Conservation (phyloP, 1,140 invertebrate species). For the Sarcophaga peregrina region DNA sequence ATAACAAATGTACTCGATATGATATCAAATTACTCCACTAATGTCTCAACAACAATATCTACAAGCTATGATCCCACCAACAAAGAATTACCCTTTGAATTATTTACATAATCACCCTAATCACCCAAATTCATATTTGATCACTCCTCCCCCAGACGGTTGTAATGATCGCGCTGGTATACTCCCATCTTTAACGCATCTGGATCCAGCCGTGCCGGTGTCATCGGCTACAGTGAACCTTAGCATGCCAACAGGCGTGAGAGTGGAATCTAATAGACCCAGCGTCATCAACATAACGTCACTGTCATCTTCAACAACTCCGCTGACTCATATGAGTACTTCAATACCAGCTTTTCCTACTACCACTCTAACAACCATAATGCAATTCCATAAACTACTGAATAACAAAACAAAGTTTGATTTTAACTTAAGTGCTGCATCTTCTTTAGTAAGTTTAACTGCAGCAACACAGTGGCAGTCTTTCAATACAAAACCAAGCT, state of each 20-base stretch:
- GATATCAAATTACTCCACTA: constrained; percentile 39
- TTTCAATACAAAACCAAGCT: constrained; percentile 45
- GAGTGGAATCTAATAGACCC: constrained; percentile 2
- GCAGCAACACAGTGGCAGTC: too few relatives aligned
- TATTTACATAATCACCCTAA: constrained; percentile 53
- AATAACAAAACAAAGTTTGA: constrained; percentile 62
- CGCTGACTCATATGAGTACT: constrained; percentile 33
- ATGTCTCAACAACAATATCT: constrained; percentile 47
- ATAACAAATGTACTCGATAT: background rate
- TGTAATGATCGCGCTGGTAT: background rate
- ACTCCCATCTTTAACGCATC: constrained; percentile 6
- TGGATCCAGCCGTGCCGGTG: constrained; percentile 35
- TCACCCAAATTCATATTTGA: constrained; percentile 52
- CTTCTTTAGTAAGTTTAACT: constrained; percentile 28
- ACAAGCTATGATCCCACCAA: constrained; percentile 49
- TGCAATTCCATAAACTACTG: constrained; percentile 57
- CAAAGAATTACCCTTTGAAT: constrained; percentile 52
- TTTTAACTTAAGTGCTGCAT: constrained; percentile 65
- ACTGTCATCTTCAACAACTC: constrained; percentile 34
- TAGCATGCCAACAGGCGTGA: constrained; percentile 39
- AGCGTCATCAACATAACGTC: constrained; percentile 7
- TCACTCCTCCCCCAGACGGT: constrained; percentile 45
- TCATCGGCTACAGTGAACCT: constrained; percentile 38
- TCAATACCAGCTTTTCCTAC: background rate
- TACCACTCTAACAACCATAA: constrained; percentile 35